These are phyloP conservation scores for Lycophotia porphyrea DNA, from an alignment of 2,888 invertebrate genomes.

Conservation along the genomic window DNA sequence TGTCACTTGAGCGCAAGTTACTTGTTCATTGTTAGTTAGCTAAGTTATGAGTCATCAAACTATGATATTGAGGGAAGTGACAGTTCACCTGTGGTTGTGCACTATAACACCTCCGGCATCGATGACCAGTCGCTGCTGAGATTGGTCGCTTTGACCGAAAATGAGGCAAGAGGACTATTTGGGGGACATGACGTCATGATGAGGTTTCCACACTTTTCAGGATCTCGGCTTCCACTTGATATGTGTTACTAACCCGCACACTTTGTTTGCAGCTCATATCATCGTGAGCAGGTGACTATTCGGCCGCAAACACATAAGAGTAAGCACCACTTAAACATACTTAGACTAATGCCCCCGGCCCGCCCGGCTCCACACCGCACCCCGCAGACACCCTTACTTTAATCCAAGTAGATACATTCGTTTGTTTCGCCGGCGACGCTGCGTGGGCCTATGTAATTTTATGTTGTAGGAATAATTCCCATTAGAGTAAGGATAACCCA, in stretches of 20 bases:
- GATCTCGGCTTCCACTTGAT: neutral
- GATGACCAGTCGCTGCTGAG: neutral
- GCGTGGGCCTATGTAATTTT: slow-evolving; percentile 80
- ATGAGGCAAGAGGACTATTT: neutral
- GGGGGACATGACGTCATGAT: neutral
- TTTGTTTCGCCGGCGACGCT: slow-evolving; percentile 67
- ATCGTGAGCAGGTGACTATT: slow-evolving; percentile 88
- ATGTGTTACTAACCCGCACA: slow-evolving; percentile 28
- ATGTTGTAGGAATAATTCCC: slow-evolving; percentile 87
- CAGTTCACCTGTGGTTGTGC: neutral
- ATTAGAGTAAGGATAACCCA: slow-evolving; percentile 83
- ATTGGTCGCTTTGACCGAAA: neutral
- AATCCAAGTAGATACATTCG: slow-evolving; percentile 55
- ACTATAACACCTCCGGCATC: neutral
- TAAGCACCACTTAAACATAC: slow-evolving; percentile 85
- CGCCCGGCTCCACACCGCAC: slow-evolving; percentile 64
- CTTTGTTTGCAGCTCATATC: slow-evolving; percentile 86
- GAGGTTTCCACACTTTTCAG: slow-evolving; percentile 6
- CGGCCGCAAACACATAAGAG: slow-evolving; percentile 86
- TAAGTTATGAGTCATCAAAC: neutral
- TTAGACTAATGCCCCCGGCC: slow-evolving; percentile 77
- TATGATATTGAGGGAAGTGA: too few relatives aligned
- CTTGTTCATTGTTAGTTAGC: neutral
- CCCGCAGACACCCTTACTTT: slow-evolving; percentile 46
- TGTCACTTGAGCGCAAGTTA: neutral